Conservation (phyloP, 2,888 invertebrate genomes). For the Antitype chi region DNA sequence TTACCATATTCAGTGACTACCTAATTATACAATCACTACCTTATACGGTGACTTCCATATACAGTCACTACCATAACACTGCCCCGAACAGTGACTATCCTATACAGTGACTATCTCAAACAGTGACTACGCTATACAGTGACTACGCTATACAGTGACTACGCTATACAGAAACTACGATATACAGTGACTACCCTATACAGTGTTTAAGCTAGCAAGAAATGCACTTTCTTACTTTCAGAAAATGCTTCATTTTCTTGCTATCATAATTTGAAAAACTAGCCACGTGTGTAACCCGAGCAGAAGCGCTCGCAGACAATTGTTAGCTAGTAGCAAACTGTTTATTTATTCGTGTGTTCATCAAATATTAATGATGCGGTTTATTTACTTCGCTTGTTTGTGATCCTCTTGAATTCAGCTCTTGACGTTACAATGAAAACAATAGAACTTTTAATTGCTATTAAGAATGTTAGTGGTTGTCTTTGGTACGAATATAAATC, state of each 20-base stretch:
- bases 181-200: background rate
- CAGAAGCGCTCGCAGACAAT: background rate
- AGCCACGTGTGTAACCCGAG: background rate
- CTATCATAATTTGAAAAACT: too few species aligned
- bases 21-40: too few species aligned
- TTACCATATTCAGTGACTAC: too few species aligned
- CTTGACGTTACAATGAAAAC: conserved; percentile 32
- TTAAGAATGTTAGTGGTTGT: conserved; percentile 7
- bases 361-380: conserved; percentile 31
- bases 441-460: conserved; percentile 48
- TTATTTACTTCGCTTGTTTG: conserved; percentile 31
- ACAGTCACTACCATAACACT: too few species aligned
- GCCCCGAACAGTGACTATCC: too few species aligned
- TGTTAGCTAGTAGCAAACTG: background rate
- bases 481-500: conserved; percentile 3
- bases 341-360: conserved; percentile 18
- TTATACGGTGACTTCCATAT: too few species aligned
- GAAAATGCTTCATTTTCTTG: background rate
- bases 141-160: background rate
- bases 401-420: conserved; percentile 24
- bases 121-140: background rate
- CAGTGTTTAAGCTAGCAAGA: background rate
- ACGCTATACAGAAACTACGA: background rate
- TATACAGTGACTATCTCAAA: background rate
- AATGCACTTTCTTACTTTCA: background rate